These are phyloP conservation scores for Neoniphon sammara DNA, from an alignment of 2,797 vertebrate genomes.

Conservation along the genomic window DNA sequence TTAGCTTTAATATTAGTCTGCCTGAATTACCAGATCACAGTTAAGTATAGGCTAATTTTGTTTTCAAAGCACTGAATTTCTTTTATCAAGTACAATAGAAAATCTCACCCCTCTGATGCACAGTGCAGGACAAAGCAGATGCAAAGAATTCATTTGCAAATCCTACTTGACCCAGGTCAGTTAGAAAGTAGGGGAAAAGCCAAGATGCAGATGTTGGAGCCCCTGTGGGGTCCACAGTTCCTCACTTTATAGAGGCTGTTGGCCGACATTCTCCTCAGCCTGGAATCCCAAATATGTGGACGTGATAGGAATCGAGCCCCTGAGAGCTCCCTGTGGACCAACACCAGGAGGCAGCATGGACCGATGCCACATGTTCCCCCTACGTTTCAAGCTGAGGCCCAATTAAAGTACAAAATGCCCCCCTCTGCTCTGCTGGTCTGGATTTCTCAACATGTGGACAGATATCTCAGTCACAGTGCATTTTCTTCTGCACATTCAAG, in stretches of 20 bases:
- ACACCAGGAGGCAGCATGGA: neutral
- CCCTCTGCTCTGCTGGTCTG: neutral
- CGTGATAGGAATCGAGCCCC: constrained; percentile 7
- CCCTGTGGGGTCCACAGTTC: neutral
- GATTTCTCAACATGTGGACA: neutral
- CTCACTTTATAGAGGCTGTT: neutral
- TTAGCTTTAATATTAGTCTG: no score
- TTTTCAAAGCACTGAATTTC: no score
- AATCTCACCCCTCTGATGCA: neutral
- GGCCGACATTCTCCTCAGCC: neutral
- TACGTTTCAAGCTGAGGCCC: no score
- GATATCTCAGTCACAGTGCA: no score
- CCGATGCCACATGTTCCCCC: neutral
- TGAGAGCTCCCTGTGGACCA: neutral
- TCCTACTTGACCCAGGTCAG: neutral
- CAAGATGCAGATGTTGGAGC: constrained; percentile 21
- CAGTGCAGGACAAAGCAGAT: neutral
- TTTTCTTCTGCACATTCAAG: no score
- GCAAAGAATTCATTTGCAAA: neutral
- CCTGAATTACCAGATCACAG: no score
- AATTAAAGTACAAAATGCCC: no score
- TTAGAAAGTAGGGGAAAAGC: constrained; percentile 19
- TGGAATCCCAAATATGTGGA: constrained; percentile 36
- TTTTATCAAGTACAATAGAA: neutral
- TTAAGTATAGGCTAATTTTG: no score